Base-by-base conservation (phyloP, 2,113 vertebrate genomes). In the Cyprinodon variegatus region DNA sequence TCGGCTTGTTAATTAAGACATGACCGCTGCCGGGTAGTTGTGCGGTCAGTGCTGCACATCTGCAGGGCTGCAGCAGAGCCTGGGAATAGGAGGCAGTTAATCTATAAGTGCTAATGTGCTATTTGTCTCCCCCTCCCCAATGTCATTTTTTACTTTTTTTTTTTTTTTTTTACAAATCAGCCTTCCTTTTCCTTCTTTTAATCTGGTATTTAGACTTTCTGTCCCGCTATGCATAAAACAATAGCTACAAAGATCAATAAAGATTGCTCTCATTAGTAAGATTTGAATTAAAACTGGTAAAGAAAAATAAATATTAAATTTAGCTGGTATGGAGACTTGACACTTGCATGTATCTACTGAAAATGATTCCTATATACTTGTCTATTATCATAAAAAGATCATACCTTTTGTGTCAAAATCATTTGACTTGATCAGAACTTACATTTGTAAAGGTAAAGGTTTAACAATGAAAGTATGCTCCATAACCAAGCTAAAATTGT, bases 1-100 rank as follows among this genome's bases (percentile, higher is more conserved):
- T 90, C 90, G 75, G 74, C 83, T 83, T 43, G 86, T 91, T 92
- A 90, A 93, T 93, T 92, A 93, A 93, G 91, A 92, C 89, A 85
- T 70, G 84, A 90, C 81, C 79, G 76, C 86, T 91, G 40, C 68
- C 43, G 84, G 87, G 76, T 65, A 74, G 67, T 74, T 64, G 81
- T 5, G 5, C 67, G 81, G 90, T 91, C 90, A 89, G 79, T 78
- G 68, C 88, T 79, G 76, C 83, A 87, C 84, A 82, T 91, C 83
- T 82, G 71, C 79, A 76, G 85, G 81, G 82, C 84, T 76, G 76
- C 77, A 80, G 70, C 72, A 15, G 81, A 87, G 83, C 90, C 89
- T 91, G 90, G 88, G 90, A 93, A 93, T 81, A 69, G 75, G 74
- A 86, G 83, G 86, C 89, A 90, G 86, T 59, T 91, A 93, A 93